Base-by-base conservation (phyloP, 1,140 invertebrate species). In the Aphelinus certus region DNA sequence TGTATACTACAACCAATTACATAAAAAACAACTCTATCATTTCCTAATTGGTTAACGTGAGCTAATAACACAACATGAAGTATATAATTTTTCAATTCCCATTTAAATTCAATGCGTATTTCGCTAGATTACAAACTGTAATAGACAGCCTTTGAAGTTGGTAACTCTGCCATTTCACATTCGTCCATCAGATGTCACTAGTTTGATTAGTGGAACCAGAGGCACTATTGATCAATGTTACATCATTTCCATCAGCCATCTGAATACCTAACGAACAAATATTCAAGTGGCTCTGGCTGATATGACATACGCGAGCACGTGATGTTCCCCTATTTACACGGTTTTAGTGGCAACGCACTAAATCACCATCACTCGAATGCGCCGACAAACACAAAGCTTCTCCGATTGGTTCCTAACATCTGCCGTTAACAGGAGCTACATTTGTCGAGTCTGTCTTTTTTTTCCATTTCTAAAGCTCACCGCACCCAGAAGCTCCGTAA, bases 251-350 rank as follows among this genome's bases (percentile, higher is more conserved):
- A 57, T n/a, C 48, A 2, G 10, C 26, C 43, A 72, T 72, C 57
- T 65, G 49, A 74, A 74, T 68, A 68, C 56, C 48, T 74, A 74
- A 69, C 73, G 58, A 68, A 74, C 73, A 68, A 75, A 68, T 74
- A 74, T 74, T 74, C 58, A 74, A 68, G 68, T 68, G 42, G 45
- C 43, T 26, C 51, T 63, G 56, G n/a, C 46, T 60, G 64, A 73
- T 66, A 66, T 66, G 47, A 60, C 53, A 26, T 26, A 26, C 26
- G 46, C 26, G 56, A 45, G 49, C 61, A 3, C 46, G 26, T 26
- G 26, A 26, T 26, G 26, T 26, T 26, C 46, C 10, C 61, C n/a
- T 65, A 65, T 65, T 65, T 65, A 53, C 63, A 65, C 63, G n/a
- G 63, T 48, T 48, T 63, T 46, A 63, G 7, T 6, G 42, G 3